phyloP scores from a whole-genome alignment of 2,113 vertebrate species.

The Hippolais icterina region DNA sequence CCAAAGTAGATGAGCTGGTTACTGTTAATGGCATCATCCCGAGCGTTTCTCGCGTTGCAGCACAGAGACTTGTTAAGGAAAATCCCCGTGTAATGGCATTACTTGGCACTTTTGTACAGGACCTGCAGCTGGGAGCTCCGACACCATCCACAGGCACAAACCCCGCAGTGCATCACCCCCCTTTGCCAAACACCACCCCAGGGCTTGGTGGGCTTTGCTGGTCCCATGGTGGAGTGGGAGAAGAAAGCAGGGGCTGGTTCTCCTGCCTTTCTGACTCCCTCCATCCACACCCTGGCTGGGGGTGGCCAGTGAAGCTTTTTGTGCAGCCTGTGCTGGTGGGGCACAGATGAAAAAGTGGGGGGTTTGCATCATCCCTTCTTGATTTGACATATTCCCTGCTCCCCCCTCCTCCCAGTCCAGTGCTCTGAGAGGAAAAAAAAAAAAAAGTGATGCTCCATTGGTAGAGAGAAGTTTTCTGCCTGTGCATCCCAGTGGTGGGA shows the following conservation, averaged over 20 bases:
- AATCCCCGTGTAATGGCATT: constrained; percentile 36
- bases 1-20: constrained; percentile 47
- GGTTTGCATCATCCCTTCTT: not conserved
- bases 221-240: not conserved
- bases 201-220: not conserved
- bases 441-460: fast-evolving
- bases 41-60: not conserved
- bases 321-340: not conserved
- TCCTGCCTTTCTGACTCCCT: not conserved
- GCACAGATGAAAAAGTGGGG: not conserved
- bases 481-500: not conserved
- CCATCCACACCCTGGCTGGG: not conserved
- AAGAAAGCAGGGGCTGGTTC: not conserved
- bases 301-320: not conserved
- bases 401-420: not conserved
- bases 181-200: not conserved
- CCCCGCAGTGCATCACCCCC: not conserved
- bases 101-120: constrained; percentile 6
- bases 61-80: not conserved
- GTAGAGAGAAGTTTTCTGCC: not conserved
- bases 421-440: not conserved
- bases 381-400: not conserved
- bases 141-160: not conserved
- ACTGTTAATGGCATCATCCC: constrained; percentile 11
- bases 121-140: not conserved